These are phyloP conservation scores for Zosterops pallidus DNA, from an alignment of 2,113 vertebrate species.

Conservation along the genomic window DNA sequence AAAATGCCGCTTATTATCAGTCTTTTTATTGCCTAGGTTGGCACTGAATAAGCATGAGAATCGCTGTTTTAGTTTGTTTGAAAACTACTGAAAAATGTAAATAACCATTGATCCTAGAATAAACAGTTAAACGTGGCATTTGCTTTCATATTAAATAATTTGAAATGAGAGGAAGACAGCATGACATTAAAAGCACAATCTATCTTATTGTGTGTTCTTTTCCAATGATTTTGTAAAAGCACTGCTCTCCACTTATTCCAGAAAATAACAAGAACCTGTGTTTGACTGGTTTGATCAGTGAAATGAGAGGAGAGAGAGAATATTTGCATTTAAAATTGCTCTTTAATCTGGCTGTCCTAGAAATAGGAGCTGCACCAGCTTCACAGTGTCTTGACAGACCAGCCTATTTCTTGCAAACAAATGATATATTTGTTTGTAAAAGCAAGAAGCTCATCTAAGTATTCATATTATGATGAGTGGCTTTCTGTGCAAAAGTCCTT, in stretches of 20 bases:
- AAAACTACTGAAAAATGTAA: slow-evolving; percentile 40
- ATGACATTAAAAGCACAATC: slow-evolving; percentile 18
- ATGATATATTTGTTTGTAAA: not conserved
- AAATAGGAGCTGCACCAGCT: not conserved
- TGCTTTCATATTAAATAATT: slow-evolving; percentile 26
- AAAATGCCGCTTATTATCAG: not conserved
- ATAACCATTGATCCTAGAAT: slow-evolving; percentile 6
- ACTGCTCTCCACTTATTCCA: not conserved
- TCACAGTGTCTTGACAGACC: not conserved
- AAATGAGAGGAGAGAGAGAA: not conserved
- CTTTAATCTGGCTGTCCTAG: slow-evolving; percentile 10
- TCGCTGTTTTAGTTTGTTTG: not conserved
- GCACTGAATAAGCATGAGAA: not conserved
- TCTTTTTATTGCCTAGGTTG: not conserved
- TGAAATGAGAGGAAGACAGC: not conserved
- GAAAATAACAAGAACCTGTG: not conserved
- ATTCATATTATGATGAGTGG: not conserved
- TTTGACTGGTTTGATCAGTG: not conserved
- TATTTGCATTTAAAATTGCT: slow-evolving; percentile 34
- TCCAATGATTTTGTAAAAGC: not conserved
- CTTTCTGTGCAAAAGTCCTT: not conserved
- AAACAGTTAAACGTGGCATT: slow-evolving; percentile 10
- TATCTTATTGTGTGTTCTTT: not conserved
- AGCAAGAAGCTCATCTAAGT: not conserved
- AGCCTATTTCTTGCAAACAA: not conserved